These are phyloP conservation scores for Myripristis jacobus DNA, from an alignment of 2,797 vertebrate species.

Conservation along the genomic window DNA sequence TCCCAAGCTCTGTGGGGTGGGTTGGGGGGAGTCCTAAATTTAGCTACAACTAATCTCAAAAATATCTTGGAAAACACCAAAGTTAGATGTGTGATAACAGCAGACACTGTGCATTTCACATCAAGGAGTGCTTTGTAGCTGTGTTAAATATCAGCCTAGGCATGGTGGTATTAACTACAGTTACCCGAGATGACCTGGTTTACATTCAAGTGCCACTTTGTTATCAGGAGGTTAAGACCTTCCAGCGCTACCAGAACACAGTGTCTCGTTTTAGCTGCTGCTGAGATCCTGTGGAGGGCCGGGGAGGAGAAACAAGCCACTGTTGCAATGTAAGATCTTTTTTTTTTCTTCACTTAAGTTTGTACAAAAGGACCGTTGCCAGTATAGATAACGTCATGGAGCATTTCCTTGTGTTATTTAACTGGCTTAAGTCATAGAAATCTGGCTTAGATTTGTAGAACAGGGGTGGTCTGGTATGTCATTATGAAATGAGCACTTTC, in stretches of 20 bases:
- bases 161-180: conserved; percentile 37
- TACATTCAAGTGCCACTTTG: conserved; percentile 38
- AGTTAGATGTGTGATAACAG: too few relatives aligned
- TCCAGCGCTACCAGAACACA: conserved; percentile 83
- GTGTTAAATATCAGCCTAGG: conserved; percentile 16
- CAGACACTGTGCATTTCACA: conserved; percentile 33
- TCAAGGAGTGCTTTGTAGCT: conserved; percentile 44
- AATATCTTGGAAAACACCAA: too few relatives aligned
- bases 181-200: conserved; percentile 13
- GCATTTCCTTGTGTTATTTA: neutral
- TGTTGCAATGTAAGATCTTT: conserved; percentile 87
- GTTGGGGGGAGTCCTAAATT: too few relatives aligned
- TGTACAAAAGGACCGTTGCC: neutral
- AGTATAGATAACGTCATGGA: neutral
- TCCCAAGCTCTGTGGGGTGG: too few relatives aligned
- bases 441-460: neutral
- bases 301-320: conserved; percentile 84
- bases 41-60: too few relatives aligned
- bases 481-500: neutral
- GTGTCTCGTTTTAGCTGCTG: conserved; percentile 85
- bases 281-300: conserved; percentile 92
- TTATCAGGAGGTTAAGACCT: conserved; percentile 82
- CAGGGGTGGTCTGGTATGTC: neutral
- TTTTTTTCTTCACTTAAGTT: neutral
- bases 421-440: conserved; percentile 14